Evolutionary conservation across 2,888 invertebrate genomes (phyloP), one percentile per base, ranked within the genome.

Genomic region (Phalangium opilio): DNA sequence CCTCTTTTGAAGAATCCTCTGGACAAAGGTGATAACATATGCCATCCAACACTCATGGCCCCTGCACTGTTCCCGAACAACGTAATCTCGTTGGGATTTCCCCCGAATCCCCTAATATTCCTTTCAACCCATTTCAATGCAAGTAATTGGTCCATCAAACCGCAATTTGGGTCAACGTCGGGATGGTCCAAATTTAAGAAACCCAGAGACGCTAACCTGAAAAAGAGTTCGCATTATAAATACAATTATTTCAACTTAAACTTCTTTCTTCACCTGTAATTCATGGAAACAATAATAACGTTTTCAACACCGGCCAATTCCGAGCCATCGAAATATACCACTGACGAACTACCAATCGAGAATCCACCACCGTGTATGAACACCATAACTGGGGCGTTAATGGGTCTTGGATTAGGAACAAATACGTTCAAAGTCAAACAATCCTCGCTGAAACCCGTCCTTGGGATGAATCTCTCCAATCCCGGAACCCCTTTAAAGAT

Each of bases 371-470:
- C 62, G 7, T 60, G 59, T 19, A 62, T 52, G 58, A 59, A 70
- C 0, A 89, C 80, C 35, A 89, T 77, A 0, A 87, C 86, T 0
- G 86, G 83, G 27, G 27, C 27, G 27, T 27, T 27, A 27, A 4
- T 27, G 27, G 27, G 27, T 38, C 33, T 50, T 15, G 49, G 20
- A 5, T 35, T 43, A 0, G 87, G 86, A 1, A 86, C 84, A 35
- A 81, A 77, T 1, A 89, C 75, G 60, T 87, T 86, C 8, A 89
- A 66, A n/a, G 81, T 82, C 35, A 89, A 68, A 58, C 89, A 89
- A 63, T 87, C 79, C 64, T 89, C 87, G 3, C 51, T 55, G 2
- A 44, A 48, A 12, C 32, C 17, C 5, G 41, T 39, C 11, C 18
- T 17, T 12, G 40, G 20, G 8, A 27, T 27, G 27, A 27, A 27